Evolutionary conservation across 1,140 invertebrate genomes (phyloP).

Genomic region (Diorhabda elongata): DNA sequence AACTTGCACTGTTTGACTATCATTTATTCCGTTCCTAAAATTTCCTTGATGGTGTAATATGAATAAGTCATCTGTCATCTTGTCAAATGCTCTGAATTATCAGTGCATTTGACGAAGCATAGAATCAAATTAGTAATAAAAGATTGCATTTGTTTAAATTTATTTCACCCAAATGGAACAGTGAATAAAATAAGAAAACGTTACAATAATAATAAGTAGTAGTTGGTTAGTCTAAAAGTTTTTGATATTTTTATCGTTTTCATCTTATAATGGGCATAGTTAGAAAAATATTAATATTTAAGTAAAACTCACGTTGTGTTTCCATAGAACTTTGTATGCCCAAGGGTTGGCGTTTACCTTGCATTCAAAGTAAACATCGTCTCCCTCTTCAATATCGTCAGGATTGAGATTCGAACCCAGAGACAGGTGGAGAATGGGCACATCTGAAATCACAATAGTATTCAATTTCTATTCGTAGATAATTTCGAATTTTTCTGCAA

Average conservation of each 20-base stretch:
- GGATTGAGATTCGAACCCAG: constrained; percentile 81
- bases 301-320: constrained; percentile 77
- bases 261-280: background rate
- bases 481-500: constrained; percentile 25
- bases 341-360: constrained; percentile 79
- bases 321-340: constrained; percentile 86
- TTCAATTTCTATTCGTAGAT: constrained; percentile 31
- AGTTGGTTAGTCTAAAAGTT: no score
- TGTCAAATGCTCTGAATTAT: no score
- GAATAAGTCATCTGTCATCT: no score
- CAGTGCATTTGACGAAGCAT: no score
- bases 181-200: no score
- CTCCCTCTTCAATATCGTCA: constrained; percentile 82
- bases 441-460: constrained; percentile 56
- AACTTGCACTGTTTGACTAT: no score
- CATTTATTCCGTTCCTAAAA: no score
- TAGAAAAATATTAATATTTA: constrained; percentile 15
- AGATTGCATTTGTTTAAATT: no score
- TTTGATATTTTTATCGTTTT: background rate
- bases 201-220: no score
- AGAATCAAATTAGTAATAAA: no score
- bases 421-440: constrained; percentile 67
- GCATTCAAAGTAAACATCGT: constrained; percentile 88
- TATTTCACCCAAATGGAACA: no score
- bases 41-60: no score